These are phyloP conservation scores for Pemphredon lugubris DNA, from an alignment of 2,888 invertebrate species.

Conservation along the genomic window DNA sequence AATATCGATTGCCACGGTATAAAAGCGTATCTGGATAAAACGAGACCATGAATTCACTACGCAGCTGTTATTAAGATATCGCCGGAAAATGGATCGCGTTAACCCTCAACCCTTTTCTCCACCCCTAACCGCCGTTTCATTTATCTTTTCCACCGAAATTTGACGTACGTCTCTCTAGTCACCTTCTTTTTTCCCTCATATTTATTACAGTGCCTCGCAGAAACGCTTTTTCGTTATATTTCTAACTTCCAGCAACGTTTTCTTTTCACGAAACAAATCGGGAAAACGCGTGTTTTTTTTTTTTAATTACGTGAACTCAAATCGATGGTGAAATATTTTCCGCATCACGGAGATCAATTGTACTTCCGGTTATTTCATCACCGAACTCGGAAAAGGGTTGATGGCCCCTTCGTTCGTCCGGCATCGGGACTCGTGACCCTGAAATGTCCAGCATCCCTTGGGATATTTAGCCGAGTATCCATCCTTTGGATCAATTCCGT, in stretches of 20 bases:
- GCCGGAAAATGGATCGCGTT: constrained; percentile 18
- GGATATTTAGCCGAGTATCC: constrained; percentile 51
- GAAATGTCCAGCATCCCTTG: constrained; percentile 56
- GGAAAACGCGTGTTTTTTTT: too few species aligned
- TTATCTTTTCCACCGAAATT: constrained; percentile 36
- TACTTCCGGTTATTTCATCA: not conserved
- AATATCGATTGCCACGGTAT: constrained; percentile 61
- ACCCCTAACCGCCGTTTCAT: constrained; percentile 20
- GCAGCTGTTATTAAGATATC: constrained; percentile 55
- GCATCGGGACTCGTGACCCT: constrained; percentile 36
- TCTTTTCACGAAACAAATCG: too few species aligned
- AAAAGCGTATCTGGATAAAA: constrained; percentile 49
- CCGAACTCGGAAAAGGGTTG: constrained; percentile 16
- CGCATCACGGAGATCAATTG: too few species aligned
- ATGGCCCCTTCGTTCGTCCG: constrained; percentile 32
- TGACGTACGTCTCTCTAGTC: too few species aligned
- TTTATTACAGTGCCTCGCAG: too few species aligned
- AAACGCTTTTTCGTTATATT: too few species aligned
- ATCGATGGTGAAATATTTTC: too few species aligned
- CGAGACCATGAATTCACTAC: constrained; percentile 56
- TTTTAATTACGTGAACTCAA: too few species aligned
- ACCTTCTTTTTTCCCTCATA: too few species aligned
- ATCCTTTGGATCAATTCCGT: constrained; percentile 54
- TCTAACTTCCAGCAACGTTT: too few species aligned
- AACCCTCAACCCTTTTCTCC: constrained; percentile 37